These are phyloP conservation scores for Apeira syringaria DNA, from an alignment of 2,888 invertebrate genomes.

Conservation along the genomic window DNA sequence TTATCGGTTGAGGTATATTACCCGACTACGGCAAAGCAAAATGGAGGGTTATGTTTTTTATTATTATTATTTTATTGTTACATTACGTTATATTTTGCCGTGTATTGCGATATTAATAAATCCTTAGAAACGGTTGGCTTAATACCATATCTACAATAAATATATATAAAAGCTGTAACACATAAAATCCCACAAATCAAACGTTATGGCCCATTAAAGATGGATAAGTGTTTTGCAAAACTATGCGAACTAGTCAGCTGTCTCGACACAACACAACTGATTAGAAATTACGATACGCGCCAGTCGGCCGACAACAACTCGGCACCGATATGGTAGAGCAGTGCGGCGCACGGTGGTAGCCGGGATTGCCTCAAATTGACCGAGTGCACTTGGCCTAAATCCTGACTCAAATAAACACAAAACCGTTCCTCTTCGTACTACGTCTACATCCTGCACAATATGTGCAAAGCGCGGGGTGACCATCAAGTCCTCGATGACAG, in stretches of 20 bases:
- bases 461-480: conserved; percentile 22
- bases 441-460: conserved; percentile 40
- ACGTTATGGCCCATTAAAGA: conserved; percentile 16
- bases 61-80: too few species aligned
- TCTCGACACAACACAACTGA: conserved; percentile 14
- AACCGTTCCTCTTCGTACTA: conserved; percentile 51
- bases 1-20: too few species aligned
- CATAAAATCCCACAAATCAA: conserved; percentile 10
- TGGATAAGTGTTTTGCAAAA: conserved; percentile 14
- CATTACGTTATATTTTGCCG: too few species aligned
- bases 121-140: too few species aligned
- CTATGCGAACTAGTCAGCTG: conserved; percentile 27
- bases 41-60: too few species aligned
- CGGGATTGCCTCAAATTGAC: conserved; percentile 60
- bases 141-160: too few species aligned
- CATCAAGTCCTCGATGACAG: neutral
- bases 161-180: neutral
- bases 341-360: conserved; percentile 22
- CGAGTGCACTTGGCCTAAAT: conserved; percentile 76
- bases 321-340: neutral
- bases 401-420: conserved; percentile 68
- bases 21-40: too few species aligned
- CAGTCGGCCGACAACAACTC: conserved; percentile 9
- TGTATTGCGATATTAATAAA: too few species aligned
- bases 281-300: conserved; percentile 24